Evolutionary conservation across 2,797 vertebrate genomes (phyloP).

Genomic region (Manis pentadactyla): DNA sequence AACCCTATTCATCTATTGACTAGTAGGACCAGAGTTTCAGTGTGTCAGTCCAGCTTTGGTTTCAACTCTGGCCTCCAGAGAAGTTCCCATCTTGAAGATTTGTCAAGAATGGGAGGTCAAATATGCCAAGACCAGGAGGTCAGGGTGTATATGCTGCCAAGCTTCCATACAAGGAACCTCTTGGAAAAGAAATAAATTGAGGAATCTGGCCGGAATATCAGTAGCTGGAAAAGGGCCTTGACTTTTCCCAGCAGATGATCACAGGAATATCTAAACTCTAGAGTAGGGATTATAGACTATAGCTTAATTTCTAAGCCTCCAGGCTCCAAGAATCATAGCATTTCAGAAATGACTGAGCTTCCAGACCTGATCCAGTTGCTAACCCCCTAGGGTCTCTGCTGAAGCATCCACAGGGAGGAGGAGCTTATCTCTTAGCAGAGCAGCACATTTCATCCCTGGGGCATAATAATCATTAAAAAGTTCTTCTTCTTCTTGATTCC

Average conservation of each 20-base stretch:
- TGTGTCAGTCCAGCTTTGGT: neutral
- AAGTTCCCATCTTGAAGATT: neutral
- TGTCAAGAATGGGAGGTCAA: neutral
- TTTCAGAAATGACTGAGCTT: neutral
- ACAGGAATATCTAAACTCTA: neutral
- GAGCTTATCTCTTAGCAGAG: neutral
- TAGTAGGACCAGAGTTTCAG: neutral
- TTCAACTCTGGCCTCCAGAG: conserved; percentile 18
- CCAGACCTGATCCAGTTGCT: neutral
- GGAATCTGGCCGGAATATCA: conserved; percentile 26
- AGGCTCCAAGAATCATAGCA: neutral
- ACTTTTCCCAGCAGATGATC: conserved; percentile 10
- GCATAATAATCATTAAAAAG: neutral
- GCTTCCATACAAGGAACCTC: neutral
- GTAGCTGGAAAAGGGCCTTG: neutral
- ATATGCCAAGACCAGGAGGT: neutral
- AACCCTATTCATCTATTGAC: neutral
- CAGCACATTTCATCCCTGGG: neutral
- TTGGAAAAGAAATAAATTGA: conserved; percentile 22
- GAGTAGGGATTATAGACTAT: neutral
- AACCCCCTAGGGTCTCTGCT: neutral
- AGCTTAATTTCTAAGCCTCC: neutral
- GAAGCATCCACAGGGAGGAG: neutral
- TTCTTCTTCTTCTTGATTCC: neutral
- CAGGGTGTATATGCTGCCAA: neutral